phyloP scores from a whole-genome alignment of 2,113 vertebrate species.

The Tor tambroides region DNA sequence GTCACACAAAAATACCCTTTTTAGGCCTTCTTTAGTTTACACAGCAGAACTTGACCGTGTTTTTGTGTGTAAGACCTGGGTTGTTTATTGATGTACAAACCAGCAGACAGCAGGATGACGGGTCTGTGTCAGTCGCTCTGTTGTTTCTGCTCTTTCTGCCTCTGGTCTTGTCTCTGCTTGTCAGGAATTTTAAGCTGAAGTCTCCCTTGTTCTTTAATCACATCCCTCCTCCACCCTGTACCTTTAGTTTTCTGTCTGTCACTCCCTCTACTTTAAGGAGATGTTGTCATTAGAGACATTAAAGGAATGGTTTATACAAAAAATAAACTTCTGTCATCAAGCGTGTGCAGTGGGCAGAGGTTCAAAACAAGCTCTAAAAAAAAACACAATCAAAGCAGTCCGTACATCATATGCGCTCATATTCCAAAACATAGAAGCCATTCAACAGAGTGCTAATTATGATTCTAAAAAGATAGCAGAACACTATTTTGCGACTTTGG shows the following conservation, averaged over 20 bases:
- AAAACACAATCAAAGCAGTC: background rate
- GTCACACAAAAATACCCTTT: background rate
- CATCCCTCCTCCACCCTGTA: constrained; percentile 19
- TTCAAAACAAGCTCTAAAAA: too few species aligned
- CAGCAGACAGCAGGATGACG: background rate
- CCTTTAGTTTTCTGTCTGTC: constrained; percentile 16
- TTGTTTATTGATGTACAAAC: constrained; percentile 9
- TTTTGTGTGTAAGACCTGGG: background rate
- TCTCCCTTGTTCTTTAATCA: constrained; percentile 40
- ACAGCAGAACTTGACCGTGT: background rate
- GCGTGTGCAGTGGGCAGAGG: background rate
- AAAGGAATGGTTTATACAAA: background rate
- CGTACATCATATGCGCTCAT: background rate
- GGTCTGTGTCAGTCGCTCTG: background rate
- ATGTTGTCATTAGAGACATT: constrained; percentile 9
- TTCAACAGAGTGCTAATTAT: background rate
- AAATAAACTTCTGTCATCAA: background rate
- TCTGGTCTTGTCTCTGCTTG: constrained; percentile 36
- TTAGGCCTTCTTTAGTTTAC: background rate
- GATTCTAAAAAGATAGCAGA: background rate
- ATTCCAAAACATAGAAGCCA: background rate
- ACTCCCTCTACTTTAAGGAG: background rate
- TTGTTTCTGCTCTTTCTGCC: constrained; percentile 37
- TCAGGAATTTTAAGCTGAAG: constrained; percentile 47
- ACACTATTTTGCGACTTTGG: background rate